Conservation (phyloP, 2,113 vertebrate genomes). For the Muntiacus reevesi region DNA sequence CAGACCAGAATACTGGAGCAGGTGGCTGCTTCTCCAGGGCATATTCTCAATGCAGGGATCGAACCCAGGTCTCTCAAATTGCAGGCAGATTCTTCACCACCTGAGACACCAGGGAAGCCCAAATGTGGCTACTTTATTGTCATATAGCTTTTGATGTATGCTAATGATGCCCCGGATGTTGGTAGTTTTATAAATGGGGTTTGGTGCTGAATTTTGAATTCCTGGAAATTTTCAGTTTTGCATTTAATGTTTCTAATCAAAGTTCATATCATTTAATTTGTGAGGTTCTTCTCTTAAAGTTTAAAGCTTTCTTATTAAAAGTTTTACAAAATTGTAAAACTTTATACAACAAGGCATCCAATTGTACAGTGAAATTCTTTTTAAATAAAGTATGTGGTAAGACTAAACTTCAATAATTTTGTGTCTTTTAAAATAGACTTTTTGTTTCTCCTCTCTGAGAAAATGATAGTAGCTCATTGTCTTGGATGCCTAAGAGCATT, state of each 20-base stretch:
- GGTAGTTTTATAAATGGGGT: not conserved
- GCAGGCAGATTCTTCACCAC: not conserved
- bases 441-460: conserved; percentile 4
- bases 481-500: not conserved
- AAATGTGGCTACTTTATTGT: not conserved
- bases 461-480: conserved; percentile 19
- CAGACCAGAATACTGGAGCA: not conserved
- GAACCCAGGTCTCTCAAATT: not conserved
- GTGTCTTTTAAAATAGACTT: not conserved
- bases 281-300: not conserved
- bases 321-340: not conserved
- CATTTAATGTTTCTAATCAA: not conserved
- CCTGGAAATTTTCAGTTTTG: not conserved
- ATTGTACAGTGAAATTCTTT: conserved; percentile 7
- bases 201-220: not conserved
- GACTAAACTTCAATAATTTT: conserved; percentile 9
- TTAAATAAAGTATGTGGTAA: not conserved
- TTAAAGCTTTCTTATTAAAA: not conserved
- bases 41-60: not conserved
- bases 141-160: not conserved
- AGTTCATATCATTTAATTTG: not conserved
- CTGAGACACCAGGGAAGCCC: not conserved
- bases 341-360: not conserved
- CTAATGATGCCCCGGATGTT: not conserved
- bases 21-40: not conserved